Conservation (phyloP, 2,113 vertebrate genomes). For the Grammomys dolichurus region DNA sequence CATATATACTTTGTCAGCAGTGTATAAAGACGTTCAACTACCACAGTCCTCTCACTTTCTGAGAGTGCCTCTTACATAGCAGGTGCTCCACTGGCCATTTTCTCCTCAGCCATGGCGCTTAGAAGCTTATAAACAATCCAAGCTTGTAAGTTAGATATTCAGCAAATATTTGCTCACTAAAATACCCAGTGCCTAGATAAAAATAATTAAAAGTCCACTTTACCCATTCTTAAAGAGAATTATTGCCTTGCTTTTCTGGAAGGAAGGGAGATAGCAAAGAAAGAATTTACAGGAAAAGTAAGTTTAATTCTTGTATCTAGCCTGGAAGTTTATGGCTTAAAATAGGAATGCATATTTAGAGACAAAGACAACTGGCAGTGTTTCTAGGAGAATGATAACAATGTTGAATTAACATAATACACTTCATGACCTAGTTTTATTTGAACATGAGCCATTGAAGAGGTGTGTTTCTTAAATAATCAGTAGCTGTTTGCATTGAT, state of each 20-base stretch:
- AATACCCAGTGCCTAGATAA: background rate
- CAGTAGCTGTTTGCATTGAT: constrained; percentile 68
- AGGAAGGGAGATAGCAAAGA: background rate
- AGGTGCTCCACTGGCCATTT: background rate
- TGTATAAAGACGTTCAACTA: constrained; percentile 17
- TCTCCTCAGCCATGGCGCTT: background rate
- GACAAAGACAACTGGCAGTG: constrained; percentile 23
- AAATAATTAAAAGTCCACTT: constrained; percentile 39
- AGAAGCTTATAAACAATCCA: background rate
- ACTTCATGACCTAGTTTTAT: constrained; percentile 64
- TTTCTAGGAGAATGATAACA: constrained; percentile 46
- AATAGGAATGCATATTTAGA: constrained; percentile 50
- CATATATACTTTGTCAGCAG: background rate
- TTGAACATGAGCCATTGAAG: constrained; percentile 61
- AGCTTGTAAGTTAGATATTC: background rate
- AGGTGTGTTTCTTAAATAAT: constrained; percentile 68
- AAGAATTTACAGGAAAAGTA: constrained; percentile 33
- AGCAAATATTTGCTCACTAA: constrained; percentile 50
- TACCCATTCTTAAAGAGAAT: constrained; percentile 29
- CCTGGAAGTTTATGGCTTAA: constrained; percentile 59
- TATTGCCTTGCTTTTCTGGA: background rate
- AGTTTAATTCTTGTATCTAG: constrained; percentile 41
- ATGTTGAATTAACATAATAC: constrained; percentile 60
- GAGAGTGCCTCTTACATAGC: constrained; percentile 7
- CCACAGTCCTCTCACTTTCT: constrained; percentile 23